Percentiles rank a stretch among this genome's conserved stretches.
Conservation (phyloP, 1,140 invertebrate species). For the Episyrphus balteatus region DNA sequence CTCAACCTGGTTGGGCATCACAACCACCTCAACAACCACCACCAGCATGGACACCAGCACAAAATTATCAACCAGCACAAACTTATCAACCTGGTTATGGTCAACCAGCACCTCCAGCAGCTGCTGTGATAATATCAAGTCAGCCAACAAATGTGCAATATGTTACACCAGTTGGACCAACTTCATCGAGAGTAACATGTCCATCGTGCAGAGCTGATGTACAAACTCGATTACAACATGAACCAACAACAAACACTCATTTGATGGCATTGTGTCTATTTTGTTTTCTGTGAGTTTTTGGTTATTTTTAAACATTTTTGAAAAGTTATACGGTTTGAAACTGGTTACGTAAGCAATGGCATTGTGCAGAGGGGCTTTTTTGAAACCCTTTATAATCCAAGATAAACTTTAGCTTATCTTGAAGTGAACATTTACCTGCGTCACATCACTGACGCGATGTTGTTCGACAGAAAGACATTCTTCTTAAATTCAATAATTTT, state of each 20-base stretch:
- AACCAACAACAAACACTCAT: neutral
- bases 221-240: neutral
- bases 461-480: no score
- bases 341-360: no score
- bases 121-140: neutral
- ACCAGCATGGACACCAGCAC: conserved; percentile 10
- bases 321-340: no score
- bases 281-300: neutral
- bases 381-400: no score
- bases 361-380: no score
- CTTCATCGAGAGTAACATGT: neutral
- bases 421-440: no score
- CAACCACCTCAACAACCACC: conserved; percentile 37
- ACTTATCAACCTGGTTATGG: neutral
- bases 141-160: neutral
- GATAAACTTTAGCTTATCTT: no score
- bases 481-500: no score
- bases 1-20: conserved; percentile 40
- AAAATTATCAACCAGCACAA: conserved; percentile 23
- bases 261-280: neutral
- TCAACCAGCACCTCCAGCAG: conserved; percentile 12
- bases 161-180: neutral
- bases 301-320: neutral
- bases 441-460: no score
- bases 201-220: neutral